A percentile compares a stretch with the other conserved stretches of the same genome.
phyloP scores from a whole-genome alignment of 1,140 invertebrate species.

The Caenorhabditis latens region DNA sequence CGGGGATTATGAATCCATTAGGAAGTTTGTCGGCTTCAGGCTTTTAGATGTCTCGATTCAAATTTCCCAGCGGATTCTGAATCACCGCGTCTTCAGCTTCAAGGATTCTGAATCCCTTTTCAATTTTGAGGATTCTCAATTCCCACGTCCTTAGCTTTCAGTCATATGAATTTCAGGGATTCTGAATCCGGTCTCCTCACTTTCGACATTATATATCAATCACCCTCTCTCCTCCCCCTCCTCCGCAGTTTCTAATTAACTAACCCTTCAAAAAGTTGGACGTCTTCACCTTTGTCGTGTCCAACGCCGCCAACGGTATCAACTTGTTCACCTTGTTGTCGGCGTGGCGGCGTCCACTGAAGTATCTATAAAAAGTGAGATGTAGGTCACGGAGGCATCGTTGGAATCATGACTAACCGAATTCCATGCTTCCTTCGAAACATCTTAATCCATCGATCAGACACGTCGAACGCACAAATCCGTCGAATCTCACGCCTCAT shows the following conservation, averaged over 20 bases:
- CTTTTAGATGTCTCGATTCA: too few species aligned
- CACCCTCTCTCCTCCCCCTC: not conserved
- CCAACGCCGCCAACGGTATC: constrained; percentile 26
- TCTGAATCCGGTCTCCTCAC: too few species aligned
- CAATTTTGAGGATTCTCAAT: too few species aligned
- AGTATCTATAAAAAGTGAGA: constrained; percentile 34
- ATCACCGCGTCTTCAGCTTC: too few species aligned
- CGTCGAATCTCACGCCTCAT: constrained; percentile 34
- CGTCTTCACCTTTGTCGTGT: constrained; percentile 10
- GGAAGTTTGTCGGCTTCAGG: too few species aligned
- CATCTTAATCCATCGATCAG: constrained; percentile 44
- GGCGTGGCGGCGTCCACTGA: constrained; percentile 39
- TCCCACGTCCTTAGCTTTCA: too few species aligned
- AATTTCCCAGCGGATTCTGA: too few species aligned
- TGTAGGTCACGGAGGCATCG: not conserved
- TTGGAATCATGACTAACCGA: not conserved
- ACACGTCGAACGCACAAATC: constrained; percentile 26
- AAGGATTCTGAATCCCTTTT: too few species aligned
- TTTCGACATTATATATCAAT: not conserved
- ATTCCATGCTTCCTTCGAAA: constrained; percentile 43
- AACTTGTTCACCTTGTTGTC: constrained; percentile 19
- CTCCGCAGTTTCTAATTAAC: not conserved
- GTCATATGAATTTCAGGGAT: too few species aligned
- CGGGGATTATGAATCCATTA: too few species aligned
- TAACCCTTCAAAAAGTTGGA: constrained; percentile 34